A percentile compares a stretch with the other conserved stretches of the same genome.
phyloP scores from a whole-genome alignment of 2,797 vertebrate genomes.

The Sebastolobus alascanus region DNA sequence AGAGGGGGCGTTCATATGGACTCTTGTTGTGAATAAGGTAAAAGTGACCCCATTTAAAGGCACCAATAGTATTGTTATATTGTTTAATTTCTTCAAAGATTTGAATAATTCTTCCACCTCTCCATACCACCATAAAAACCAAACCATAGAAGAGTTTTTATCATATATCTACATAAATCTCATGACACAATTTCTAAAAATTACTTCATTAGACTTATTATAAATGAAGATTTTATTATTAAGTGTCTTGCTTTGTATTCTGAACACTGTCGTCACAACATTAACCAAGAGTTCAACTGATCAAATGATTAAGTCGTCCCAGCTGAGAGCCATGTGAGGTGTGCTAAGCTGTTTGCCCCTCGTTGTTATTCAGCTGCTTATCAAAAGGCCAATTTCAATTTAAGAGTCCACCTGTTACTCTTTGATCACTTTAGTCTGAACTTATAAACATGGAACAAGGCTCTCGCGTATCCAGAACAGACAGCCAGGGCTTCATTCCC shows the following conservation, averaged over 20 bases:
- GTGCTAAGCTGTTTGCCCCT: constrained; percentile 22
- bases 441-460: constrained; percentile 42
- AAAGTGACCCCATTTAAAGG: accelerated
- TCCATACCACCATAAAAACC: background rate
- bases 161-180: background rate
- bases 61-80: background rate
- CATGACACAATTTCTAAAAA: background rate
- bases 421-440: constrained; percentile 55
- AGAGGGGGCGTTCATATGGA: no score
- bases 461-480: constrained; percentile 46
- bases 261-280: background rate
- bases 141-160: background rate
- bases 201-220: background rate
- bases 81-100: background rate
- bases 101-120: background rate
- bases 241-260: background rate
- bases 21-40: background rate
- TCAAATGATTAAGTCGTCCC: constrained; percentile 18
- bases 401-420: constrained; percentile 60
- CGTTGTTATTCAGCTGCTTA: constrained; percentile 53
- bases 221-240: background rate
- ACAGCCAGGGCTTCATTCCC: constrained; percentile 48
- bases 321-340: constrained; percentile 22
- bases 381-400: constrained; percentile 57
- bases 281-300: constrained; percentile 38